Conservation (phyloP, 2,113 vertebrate genomes). For the Corvus hawaiiensis region DNA sequence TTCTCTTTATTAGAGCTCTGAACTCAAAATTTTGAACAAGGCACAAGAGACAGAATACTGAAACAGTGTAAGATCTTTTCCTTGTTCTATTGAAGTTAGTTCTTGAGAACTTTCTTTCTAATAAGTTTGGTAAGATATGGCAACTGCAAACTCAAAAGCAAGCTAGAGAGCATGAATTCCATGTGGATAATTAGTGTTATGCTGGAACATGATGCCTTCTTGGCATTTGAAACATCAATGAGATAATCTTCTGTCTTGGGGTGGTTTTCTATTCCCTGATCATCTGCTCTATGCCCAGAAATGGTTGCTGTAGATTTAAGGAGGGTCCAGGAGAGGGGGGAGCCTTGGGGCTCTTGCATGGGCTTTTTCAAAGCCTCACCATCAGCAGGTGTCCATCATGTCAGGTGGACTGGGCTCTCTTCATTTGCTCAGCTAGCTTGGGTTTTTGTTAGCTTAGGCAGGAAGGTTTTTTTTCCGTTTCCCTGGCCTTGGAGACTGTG, state of each 20-base stretch:
- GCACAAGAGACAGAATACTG: background rate
- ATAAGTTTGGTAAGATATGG: background rate
- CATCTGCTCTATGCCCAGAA: background rate
- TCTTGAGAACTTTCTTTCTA: background rate
- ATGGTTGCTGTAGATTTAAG: background rate
- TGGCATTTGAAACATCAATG: background rate
- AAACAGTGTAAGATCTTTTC: background rate
- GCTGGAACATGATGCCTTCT: background rate
- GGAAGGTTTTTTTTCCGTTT: background rate
- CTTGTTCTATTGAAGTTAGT: background rate
- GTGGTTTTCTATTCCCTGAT: background rate
- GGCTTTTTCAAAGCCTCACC: background rate
- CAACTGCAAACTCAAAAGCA: background rate
- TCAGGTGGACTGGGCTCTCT: background rate
- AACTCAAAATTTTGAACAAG: background rate
- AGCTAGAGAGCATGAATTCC: background rate
- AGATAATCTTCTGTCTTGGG: background rate
- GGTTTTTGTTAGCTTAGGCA: background rate
- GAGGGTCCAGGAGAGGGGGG: background rate
- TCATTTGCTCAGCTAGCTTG: background rate
- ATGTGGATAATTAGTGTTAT: background rate
- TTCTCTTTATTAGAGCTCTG: background rate
- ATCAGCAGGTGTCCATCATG: background rate
- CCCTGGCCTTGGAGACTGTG: background rate
- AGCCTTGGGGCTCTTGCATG: background rate